Percentiles rank a stretch among this genome's conserved stretches.
These are phyloP conservation scores for Mystacornis crossleyi DNA, from an alignment of 2,113 vertebrate species.

Conservation along the genomic window DNA sequence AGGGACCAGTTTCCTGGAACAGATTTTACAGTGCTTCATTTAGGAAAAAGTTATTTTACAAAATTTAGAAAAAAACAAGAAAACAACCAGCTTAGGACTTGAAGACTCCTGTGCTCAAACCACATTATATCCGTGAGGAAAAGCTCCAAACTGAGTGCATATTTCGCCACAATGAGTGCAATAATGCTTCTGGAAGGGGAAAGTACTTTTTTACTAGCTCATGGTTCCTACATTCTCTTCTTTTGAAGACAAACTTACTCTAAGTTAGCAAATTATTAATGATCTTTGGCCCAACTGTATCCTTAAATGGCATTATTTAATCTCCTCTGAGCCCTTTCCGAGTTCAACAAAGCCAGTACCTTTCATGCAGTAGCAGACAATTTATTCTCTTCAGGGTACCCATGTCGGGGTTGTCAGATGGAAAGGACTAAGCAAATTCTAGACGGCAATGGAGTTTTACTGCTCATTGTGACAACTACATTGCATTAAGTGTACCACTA, in stretches of 20 bases:
- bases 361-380: background rate
- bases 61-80: background rate
- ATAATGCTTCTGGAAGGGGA: background rate
- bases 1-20: background rate
- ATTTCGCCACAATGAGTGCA: background rate
- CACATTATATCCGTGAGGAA: background rate
- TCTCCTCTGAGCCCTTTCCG: background rate
- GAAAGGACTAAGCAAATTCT: background rate
- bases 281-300: background rate
- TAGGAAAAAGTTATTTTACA: background rate
- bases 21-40: background rate
- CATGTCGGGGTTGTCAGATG: rapidly evolving
- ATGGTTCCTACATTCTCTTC: background rate
- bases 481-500: background rate
- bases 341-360: background rate
- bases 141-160: background rate
- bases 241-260: background rate
- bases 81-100: background rate
- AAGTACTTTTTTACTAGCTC: background rate
- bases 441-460: background rate
- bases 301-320: background rate
- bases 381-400: background rate
- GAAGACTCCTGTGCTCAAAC: background rate
- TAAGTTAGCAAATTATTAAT: background rate
- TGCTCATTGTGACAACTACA: background rate